Evolutionary conservation across 2,113 vertebrate genomes (phyloP).

Genomic region (Crotalus horridus): DNA sequence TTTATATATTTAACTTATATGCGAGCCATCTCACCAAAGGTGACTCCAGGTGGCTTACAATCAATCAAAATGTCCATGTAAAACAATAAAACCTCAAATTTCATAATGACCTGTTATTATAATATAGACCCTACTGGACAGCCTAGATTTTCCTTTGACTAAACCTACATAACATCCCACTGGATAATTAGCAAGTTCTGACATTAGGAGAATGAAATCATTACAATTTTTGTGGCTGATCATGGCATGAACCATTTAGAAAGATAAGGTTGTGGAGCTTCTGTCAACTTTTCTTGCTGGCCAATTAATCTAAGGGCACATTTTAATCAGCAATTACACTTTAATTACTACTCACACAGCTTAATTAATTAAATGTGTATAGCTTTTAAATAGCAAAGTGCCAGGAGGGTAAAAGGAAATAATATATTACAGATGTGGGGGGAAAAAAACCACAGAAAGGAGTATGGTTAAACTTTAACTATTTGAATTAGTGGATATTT

Average conservation of each 20-base stretch:
- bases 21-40: neutral
- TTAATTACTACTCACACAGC: neutral
- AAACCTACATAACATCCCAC: neutral
- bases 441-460: fast-evolving
- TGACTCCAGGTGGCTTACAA: neutral
- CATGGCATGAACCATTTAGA: neutral
- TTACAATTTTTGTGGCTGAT: neutral
- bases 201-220: neutral
- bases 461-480: conserved; percentile 13
- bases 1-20: neutral
- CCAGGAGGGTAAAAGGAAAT: conserved; percentile 11
- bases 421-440: neutral
- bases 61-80: neutral
- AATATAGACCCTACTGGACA: neutral
- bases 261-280: neutral
- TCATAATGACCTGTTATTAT: neutral
- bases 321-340: conserved; percentile 1
- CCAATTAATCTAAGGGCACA: neutral
- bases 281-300: neutral
- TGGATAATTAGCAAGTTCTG: neutral
- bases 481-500: conserved; percentile 22
- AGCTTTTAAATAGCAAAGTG: neutral
- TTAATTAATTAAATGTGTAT: neutral
- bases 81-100: neutral
- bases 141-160: neutral